Percentiles rank a stretch among this genome's conserved stretches.
Conservation (phyloP, 2,797 vertebrate genomes). For the Manis pentadactyla region DNA sequence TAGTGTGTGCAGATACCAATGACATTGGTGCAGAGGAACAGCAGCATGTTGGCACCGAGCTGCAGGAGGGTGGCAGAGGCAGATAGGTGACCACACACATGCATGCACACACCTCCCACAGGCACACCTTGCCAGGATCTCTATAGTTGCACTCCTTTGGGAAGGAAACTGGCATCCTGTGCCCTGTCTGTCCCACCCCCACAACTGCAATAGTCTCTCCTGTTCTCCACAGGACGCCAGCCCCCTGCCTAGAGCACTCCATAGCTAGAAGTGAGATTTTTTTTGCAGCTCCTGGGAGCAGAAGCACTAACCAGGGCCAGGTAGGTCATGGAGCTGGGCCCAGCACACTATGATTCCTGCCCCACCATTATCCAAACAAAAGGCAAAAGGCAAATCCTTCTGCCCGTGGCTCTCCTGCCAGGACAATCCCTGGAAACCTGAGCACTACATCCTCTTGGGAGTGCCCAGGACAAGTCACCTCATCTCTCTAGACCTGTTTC, state of each 20-base stretch:
- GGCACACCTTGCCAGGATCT: neutral
- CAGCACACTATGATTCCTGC: neutral
- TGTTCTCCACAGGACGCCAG: neutral
- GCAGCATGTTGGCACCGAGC: conserved; percentile 94
- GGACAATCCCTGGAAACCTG: neutral
- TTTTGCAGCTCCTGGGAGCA: conserved; percentile 11
- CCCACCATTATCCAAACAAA: neutral
- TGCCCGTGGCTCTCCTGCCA: neutral
- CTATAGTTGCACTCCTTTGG: neutral
- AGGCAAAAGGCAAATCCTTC: neutral
- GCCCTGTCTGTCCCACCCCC: neutral
- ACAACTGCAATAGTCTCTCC: neutral
- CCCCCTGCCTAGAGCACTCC: neutral
- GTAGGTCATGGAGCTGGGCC: neutral
- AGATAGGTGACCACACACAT: neutral
- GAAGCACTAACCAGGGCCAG: neutral
- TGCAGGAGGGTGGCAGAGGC: conserved; percentile 73
- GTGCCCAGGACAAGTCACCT: neutral
- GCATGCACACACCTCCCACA: neutral
- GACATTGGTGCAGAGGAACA: conserved; percentile 97
- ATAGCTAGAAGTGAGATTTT: neutral
- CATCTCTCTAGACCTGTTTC: neutral
- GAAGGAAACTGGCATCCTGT: neutral
- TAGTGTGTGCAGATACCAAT: conserved; percentile 98
- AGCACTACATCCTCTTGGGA: neutral